Percentiles rank a stretch among this genome's conserved stretches.
Conservation (phyloP, 2,113 vertebrate species). For the Daphoenositta chrysoptera region DNA sequence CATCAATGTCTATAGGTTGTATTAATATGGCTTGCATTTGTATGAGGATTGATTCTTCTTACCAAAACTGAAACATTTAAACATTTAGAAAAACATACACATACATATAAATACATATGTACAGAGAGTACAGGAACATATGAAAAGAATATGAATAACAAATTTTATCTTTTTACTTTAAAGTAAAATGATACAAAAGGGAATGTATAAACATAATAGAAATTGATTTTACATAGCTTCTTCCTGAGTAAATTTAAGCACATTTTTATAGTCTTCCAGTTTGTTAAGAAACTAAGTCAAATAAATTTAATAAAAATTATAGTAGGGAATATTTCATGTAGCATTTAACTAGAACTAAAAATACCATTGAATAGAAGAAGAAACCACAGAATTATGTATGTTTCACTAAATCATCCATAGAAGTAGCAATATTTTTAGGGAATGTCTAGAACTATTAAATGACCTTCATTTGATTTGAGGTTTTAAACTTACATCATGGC, state of each 20-base stretch:
- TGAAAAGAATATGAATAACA: not conserved
- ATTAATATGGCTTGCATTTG: not conserved
- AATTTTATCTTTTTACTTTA: not conserved
- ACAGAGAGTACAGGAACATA: not conserved
- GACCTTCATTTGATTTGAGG: not conserved
- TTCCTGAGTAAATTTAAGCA: not conserved
- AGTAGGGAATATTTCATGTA: not conserved
- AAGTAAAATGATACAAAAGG: not conserved
- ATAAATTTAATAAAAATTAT: not conserved
- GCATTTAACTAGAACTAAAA: not conserved
- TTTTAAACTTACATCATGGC: not conserved
- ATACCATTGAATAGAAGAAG: not conserved
- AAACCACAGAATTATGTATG: not conserved
- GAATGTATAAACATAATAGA: not conserved
- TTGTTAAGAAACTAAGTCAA: not conserved
- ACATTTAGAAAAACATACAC: accelerated
- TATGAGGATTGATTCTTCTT: not conserved
- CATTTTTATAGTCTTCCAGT: not conserved
- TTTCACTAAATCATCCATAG: not conserved
- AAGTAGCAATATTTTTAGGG: not conserved
- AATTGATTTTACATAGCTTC: not conserved
- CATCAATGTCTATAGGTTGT: not conserved
- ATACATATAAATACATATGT: not conserved
- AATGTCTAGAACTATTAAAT: not conserved
- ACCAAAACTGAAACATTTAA: not conserved